These are phyloP conservation scores for Phalanger gymnotis DNA, from an alignment of 2,797 vertebrate species.

Conservation along the genomic window DNA sequence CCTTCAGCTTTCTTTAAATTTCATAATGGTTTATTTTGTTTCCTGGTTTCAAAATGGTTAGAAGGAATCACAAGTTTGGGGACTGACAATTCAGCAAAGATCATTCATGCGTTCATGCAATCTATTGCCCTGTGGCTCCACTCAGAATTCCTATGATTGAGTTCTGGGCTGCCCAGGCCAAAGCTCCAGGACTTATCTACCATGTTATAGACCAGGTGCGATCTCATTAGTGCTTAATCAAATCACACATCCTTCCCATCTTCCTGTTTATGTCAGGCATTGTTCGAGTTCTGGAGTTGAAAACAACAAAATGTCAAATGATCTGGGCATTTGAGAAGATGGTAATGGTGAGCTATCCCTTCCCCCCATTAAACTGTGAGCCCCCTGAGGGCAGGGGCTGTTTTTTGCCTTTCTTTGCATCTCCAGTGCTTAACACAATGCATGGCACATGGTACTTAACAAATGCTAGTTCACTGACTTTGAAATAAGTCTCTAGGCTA, in stretches of 20 bases:
- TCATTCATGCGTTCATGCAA: not conserved
- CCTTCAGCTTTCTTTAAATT: not conserved
- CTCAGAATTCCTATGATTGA: not conserved
- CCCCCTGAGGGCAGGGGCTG: not conserved
- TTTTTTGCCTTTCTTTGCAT: not conserved
- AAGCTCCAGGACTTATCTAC: not conserved
- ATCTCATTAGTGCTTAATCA: not conserved
- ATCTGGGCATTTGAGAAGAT: not conserved
- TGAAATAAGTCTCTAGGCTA: not conserved
- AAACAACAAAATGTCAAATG: not conserved
- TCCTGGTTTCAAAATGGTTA: not conserved
- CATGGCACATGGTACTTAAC: not conserved
- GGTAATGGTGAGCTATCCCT: not conserved
- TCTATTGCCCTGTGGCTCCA: not conserved
- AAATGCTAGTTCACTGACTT: not conserved
- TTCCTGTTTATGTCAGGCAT: not conserved
- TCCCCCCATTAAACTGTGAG: not conserved
- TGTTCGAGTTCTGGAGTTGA: not conserved
- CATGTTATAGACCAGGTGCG: not conserved
- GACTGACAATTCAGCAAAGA: not conserved
- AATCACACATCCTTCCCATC: not conserved
- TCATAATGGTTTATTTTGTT: not conserved
- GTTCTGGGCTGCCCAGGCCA: not conserved
- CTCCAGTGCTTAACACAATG: not conserved
- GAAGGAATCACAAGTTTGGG: not conserved